A percentile compares a stretch with the other conserved stretches of the same genome.
Conservation (phyloP, 2,888 invertebrate species). For the Calliscelio sp. region DNA sequence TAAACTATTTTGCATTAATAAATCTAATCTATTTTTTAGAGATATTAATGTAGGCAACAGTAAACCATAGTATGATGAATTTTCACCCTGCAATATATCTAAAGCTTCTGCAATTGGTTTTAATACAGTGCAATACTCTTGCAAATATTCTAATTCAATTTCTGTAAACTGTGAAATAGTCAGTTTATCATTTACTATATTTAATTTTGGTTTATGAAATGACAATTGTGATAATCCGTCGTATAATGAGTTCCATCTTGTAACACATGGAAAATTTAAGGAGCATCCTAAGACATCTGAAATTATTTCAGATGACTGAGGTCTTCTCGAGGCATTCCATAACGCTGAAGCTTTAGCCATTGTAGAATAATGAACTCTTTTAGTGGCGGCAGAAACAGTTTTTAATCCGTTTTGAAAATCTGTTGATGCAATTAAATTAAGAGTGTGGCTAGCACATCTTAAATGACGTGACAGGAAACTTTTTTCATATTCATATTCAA, state of each 20-base stretch:
- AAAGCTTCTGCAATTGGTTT: conserved; percentile 22
- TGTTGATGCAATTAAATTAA: conserved; percentile 7
- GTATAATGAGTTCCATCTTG: conserved; percentile 32
- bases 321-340: conserved; percentile 30
- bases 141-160: conserved; percentile 11
- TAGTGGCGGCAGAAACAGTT: background rate
- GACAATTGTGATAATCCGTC: conserved; percentile 13
- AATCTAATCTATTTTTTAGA: conserved; percentile 4
- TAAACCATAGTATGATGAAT: conserved; percentile 4
- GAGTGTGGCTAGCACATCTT: conserved; percentile 23
- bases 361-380: conserved; percentile 2
- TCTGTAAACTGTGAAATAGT: conserved; percentile 1
- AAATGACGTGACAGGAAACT: conserved; percentile 16
- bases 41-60: conserved; percentile 9
- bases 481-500: background rate
- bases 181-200: conserved; percentile 2
- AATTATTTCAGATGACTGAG: conserved; percentile 14
- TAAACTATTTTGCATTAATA: background rate
- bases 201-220: background rate
- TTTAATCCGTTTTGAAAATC: conserved; percentile 12
- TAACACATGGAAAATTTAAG: conserved; percentile 23
- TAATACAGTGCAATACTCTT: conserved; percentile 19
- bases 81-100: conserved; percentile 6
- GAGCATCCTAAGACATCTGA: background rate
- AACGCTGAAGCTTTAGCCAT: conserved; percentile 20